phyloP scores from a whole-genome alignment of 64 coral and sea anemone genomes.

The Astreopora myriophthalma region DNA sequence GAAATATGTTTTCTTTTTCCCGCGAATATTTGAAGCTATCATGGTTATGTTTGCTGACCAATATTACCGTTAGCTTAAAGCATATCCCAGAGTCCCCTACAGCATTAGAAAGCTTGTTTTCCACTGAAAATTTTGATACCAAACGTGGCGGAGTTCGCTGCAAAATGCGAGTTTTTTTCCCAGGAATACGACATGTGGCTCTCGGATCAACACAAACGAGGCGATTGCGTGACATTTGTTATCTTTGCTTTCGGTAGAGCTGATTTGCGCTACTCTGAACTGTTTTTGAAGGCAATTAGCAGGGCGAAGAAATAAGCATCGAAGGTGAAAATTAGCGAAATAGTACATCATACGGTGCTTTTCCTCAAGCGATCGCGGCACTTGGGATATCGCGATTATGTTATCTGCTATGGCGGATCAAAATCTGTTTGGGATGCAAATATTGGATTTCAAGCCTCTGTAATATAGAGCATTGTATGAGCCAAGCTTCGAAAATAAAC shows the following conservation, averaged over 20 bases:
- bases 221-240: neutral
- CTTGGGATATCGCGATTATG: neutral
- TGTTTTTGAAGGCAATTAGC: too few species aligned
- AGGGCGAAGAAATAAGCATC: neutral
- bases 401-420: neutral
- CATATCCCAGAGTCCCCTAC: conserved; percentile 41
- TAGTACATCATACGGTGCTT: neutral
- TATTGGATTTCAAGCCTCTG: neutral
- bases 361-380: neutral
- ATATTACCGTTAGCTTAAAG: neutral
- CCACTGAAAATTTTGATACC: conserved; percentile 50
- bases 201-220: neutral
- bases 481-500: neutral
- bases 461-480: neutral
- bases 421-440: neutral
- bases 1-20: too few species aligned
- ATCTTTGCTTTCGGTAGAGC: neutral
- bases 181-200: neutral
- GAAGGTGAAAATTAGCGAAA: too few species aligned
- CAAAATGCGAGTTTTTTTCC: neutral
- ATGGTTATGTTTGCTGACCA: conserved; percentile 1
- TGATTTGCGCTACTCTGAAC: neutral
- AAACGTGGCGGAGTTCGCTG: conserved; percentile 34
- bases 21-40: too few species aligned
- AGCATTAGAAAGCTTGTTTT: conserved; percentile 35